A percentile compares a stretch with the other conserved stretches of the same genome.
Conservation (phyloP, 2,888 invertebrate genomes). For the Aelia acuminata region DNA sequence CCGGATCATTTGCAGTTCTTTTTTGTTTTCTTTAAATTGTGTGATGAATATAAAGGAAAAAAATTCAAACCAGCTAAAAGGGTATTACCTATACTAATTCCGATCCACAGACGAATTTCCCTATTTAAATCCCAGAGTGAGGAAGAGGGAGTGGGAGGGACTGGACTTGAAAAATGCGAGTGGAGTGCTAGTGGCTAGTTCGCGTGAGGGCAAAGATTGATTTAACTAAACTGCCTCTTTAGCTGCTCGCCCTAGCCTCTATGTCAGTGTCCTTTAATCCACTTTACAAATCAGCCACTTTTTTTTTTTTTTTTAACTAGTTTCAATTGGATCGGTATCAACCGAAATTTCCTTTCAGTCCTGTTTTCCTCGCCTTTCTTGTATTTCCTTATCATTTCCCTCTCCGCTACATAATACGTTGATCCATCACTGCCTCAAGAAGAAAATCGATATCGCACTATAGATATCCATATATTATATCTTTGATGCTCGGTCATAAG, state of each 20-base stretch:
- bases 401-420: background rate
- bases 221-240: constrained; percentile 28
- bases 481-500: no score
- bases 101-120: no score
- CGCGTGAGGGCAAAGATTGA: constrained; percentile 17
- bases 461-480: no score
- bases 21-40: no score
- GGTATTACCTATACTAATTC: no score
- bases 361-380: background rate
- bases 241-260: background rate
- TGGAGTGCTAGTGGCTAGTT: background rate
- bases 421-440: no score
- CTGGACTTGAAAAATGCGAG: background rate
- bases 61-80: no score
- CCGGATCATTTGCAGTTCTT: no score
- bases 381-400: background rate
- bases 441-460: no score
- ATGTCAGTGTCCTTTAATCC: background rate
- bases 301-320: background rate
- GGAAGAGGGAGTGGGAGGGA: background rate
- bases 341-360: background rate
- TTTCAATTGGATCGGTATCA: background rate
- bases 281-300: background rate
- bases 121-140: background rate
- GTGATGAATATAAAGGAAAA: no score